These are phyloP conservation scores for Cerastoderma edule DNA, from an alignment of 2,888 invertebrate genomes.

Conservation along the genomic window DNA sequence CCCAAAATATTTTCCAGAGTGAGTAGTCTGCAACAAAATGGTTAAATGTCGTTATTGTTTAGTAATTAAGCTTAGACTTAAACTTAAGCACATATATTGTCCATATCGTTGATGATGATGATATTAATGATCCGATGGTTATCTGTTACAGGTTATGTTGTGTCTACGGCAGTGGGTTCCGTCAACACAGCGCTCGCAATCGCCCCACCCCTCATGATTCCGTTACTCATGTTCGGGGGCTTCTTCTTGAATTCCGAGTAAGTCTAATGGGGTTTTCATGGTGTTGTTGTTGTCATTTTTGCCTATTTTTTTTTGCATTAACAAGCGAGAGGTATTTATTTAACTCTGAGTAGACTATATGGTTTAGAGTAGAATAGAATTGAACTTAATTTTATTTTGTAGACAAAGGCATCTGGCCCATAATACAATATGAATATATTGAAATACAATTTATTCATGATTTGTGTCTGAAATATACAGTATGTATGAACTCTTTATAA, in stretches of 20 bases:
- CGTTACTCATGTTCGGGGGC: constrained; percentile 97
- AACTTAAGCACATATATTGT: too few species aligned
- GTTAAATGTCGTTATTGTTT: too few species aligned
- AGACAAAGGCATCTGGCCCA: too few species aligned
- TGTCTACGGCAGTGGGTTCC: constrained; percentile 93
- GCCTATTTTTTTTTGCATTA: neutral
- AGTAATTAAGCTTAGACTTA: too few species aligned
- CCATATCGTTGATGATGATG: neutral
- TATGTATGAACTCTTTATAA: too few species aligned
- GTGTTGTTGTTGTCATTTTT: neutral
- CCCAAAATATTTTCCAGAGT: too few species aligned
- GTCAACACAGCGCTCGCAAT: constrained; percentile 95
- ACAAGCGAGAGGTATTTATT: too few species aligned
- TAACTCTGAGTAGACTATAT: too few species aligned
- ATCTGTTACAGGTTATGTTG: constrained; percentile 90
- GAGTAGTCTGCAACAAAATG: too few species aligned
- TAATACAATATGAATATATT: too few species aligned
- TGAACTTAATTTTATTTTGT: neutral
- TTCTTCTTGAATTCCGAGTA: constrained; percentile 96
- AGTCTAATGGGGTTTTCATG: constrained; percentile 41
- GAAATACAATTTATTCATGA: neutral
- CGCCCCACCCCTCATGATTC: constrained; percentile 95
- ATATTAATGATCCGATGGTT: neutral
- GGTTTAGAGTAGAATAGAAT: too few species aligned
- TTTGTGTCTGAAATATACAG: too few species aligned